Conservation (phyloP, 1,140 invertebrate species). For the Achroia grisella region DNA sequence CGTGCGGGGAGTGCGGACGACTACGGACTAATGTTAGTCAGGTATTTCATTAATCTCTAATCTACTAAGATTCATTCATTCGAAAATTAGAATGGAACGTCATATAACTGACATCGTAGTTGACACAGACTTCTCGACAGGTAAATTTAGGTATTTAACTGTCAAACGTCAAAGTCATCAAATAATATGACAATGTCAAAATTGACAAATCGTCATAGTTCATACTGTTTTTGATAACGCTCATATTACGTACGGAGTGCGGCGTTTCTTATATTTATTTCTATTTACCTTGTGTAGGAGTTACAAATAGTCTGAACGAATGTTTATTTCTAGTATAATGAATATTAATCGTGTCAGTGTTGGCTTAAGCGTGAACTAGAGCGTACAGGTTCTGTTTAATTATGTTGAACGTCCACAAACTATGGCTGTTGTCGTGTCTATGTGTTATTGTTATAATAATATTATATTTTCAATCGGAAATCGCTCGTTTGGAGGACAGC, state of each 20-base stretch:
- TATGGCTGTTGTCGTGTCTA: constrained; percentile 58
- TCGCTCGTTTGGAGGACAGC: constrained; percentile 49
- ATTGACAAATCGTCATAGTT: too few species aligned
- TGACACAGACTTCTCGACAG: too few species aligned
- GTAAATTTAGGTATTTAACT: too few species aligned
- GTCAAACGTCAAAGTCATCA: too few species aligned
- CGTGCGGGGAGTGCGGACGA: too few species aligned
- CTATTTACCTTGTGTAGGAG: constrained; percentile 27
- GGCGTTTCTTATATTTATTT: background rate
- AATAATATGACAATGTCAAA: too few species aligned
- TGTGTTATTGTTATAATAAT: constrained; percentile 57
- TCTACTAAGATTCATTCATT: too few species aligned
- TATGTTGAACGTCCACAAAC: constrained; percentile 65
- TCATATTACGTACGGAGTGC: background rate
- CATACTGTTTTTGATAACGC: too few species aligned
- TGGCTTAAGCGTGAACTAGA: constrained; percentile 30
- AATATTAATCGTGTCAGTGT: constrained; percentile 46
- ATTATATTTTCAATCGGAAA: constrained; percentile 65
- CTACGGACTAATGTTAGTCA: too few species aligned
- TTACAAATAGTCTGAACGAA: constrained; percentile 29
- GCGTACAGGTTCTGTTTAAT: constrained; percentile 18
- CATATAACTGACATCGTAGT: too few species aligned
- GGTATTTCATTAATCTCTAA: too few species aligned
- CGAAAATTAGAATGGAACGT: too few species aligned
- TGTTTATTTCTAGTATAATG: constrained; percentile 50